A percentile compares a stretch with the other conserved stretches of the same genome.
These are phyloP conservation scores for Tinamus guttatus DNA, from an alignment of 2,113 vertebrate species.

Conservation along the genomic window DNA sequence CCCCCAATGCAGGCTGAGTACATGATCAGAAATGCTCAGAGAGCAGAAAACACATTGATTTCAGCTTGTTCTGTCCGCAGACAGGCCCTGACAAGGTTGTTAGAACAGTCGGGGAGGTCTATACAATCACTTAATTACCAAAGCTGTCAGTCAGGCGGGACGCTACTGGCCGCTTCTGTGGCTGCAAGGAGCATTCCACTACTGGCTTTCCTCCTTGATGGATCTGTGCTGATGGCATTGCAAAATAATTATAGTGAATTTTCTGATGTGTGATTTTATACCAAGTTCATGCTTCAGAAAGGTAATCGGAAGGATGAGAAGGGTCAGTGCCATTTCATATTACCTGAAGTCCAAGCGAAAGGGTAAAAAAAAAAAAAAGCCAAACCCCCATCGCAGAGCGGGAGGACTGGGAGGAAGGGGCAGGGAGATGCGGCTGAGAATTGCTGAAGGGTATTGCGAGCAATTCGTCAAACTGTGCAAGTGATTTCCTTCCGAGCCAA, in stretches of 20 bases:
- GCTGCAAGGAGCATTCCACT: conserved; percentile 90
- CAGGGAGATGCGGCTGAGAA: conserved; percentile 74
- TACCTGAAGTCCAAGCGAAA: conserved; percentile 88
- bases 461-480: conserved; percentile 88
- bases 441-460: conserved; percentile 82
- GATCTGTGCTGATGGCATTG: conserved; percentile 96
- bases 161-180: conserved; percentile 82
- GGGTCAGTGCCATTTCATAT: conserved; percentile 95
- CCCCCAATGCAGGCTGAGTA: conserved; percentile 70
- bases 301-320: conserved; percentile 92
- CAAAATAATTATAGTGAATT: conserved; percentile 96
- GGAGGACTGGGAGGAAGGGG: conserved; percentile 33
- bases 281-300: conserved; percentile 93
- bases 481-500: conserved; percentile 88
- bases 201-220: conserved; percentile 89
- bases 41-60: conserved; percentile 93
- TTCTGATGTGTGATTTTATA: conserved; percentile 96
- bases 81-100: conserved; percentile 97
- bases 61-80: conserved; percentile 89
- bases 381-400: conserved; percentile 30
- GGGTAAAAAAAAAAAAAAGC: conserved; percentile 75
- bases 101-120: conserved; percentile 92
- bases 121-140: conserved; percentile 99
- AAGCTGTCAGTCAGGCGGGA: conserved; percentile 96
- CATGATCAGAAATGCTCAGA: conserved; percentile 85